Evolutionary conservation across 2,113 vertebrate genomes (phyloP), one percentile per base, ranked within the genome.

Genomic region (Phylloscopus trochiloides): DNA sequence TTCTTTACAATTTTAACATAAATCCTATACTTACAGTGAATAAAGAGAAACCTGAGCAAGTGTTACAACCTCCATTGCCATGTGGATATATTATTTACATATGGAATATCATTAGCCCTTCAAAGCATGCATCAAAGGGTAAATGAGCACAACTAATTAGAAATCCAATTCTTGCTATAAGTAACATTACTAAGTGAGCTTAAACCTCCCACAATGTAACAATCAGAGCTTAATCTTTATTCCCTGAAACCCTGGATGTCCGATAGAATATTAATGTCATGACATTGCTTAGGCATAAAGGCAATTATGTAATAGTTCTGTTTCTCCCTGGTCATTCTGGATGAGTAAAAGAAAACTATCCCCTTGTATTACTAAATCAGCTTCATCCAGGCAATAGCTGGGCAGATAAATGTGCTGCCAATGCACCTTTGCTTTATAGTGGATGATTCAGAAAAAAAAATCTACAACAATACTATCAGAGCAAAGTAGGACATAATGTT

Each of bases 91-190:
- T 94, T 38, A 86, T 79, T 92, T 34, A 20, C 38, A 55, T 81
- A 78, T 25, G 52, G 74, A 80, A 48, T 71, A 83, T 94, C 76
- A 94, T 95, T 96, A 97, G 74, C 71, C 34, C 73, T 95, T 97
- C 77, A 86, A 93, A 96, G 65, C 52, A 89, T 70, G 20, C 84
- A 96, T 88, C 6, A 21, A 94, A 93, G 91, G 86, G 57, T 86
- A 93, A 97, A 87, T 88, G 79, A 96, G 38, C 36, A 67, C 77
- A 93, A 89, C 83, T 96, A 97, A 97, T 75, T 95, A 84, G 83
- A 96, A 97, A 94, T 97, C 90, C 61, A 93, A 59, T 97, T 95
- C 96, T 96, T 62, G 54, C 40, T 68, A 88, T 96, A 96, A 96
- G 83, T 94, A 90, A 96, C 59, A 88, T 94, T 95, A 86, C 57